phyloP scores from a whole-genome alignment of 2,797 vertebrate species.

The Hozukius guyotensis region DNA sequence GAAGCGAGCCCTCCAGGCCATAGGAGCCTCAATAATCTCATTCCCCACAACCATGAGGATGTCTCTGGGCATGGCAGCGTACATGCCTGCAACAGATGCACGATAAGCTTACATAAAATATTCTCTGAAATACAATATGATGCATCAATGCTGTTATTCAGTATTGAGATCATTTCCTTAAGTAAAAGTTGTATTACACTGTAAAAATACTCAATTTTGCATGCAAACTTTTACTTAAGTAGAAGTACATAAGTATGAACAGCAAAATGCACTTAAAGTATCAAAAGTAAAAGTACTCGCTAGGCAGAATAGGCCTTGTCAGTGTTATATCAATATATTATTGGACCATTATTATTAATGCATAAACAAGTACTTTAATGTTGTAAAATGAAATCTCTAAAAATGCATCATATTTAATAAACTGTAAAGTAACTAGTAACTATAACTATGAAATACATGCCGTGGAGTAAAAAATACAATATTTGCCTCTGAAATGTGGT shows the following conservation, averaged over 20 bases:
- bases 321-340: neutral
- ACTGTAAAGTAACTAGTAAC: neutral
- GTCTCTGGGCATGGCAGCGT: conserved; percentile 97
- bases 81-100: conserved; percentile 87
- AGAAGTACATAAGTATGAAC: neutral
- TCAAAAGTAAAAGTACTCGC: neutral
- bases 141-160: neutral
- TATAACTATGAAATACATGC: neutral
- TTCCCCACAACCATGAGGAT: conserved; percentile 96
- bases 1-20: conserved; percentile 98
- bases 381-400: neutral
- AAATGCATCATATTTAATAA: neutral
- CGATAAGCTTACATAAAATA: neutral
- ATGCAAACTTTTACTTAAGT: neutral
- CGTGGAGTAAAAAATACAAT: neutral
- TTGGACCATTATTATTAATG: neutral
- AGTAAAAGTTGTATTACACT: neutral
- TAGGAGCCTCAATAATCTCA: conserved; percentile 98
- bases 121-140: neutral
- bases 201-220: neutral
- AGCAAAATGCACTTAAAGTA: neutral
- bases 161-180: neutral
- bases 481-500: neutral
- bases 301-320: neutral
- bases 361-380: neutral